Evolutionary conservation across 1,140 invertebrate species (phyloP).

Genomic region (Palaemon carinicauda): DNA sequence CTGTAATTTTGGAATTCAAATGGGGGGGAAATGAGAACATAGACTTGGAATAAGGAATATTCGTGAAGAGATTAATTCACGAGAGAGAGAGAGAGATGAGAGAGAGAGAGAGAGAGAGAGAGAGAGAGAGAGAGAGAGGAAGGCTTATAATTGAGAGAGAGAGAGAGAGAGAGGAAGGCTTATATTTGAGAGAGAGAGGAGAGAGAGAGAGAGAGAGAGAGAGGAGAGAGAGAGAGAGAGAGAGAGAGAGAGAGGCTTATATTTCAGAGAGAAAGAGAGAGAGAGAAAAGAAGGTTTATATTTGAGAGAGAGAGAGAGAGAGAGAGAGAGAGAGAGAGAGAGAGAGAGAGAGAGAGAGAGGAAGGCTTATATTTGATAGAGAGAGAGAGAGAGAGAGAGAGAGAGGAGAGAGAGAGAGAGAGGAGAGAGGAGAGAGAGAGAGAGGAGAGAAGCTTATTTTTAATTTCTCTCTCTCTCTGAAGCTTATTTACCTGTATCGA

Average conservation of each 20-base stretch:
- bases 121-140: background rate
- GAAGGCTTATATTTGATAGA: too few relatives aligned
- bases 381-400: background rate
- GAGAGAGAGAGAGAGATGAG: background rate
- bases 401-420: background rate
- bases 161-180: background rate
- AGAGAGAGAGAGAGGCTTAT: too few relatives aligned
- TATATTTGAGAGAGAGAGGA: too few relatives aligned
- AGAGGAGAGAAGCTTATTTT: too few relatives aligned
- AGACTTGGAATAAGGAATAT: too few relatives aligned
- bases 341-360: background rate
- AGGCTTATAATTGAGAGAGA: too few relatives aligned
- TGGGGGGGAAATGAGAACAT: too few relatives aligned
- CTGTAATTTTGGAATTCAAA: too few relatives aligned
- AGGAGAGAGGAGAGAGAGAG: background rate
- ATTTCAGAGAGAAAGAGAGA: background rate
- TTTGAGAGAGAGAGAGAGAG: background rate
- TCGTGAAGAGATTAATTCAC: too few relatives aligned
- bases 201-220: background rate
- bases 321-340: background rate
- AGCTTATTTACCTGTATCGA: conserved; percentile 49
- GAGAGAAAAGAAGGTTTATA: background rate
- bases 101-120: background rate
- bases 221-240: background rate
- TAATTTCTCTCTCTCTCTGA: too few relatives aligned